Percentiles rank a stretch among this genome's conserved stretches.
phyloP scores from a whole-genome alignment of 2,113 vertebrate species.

The Isichthys henryi region DNA sequence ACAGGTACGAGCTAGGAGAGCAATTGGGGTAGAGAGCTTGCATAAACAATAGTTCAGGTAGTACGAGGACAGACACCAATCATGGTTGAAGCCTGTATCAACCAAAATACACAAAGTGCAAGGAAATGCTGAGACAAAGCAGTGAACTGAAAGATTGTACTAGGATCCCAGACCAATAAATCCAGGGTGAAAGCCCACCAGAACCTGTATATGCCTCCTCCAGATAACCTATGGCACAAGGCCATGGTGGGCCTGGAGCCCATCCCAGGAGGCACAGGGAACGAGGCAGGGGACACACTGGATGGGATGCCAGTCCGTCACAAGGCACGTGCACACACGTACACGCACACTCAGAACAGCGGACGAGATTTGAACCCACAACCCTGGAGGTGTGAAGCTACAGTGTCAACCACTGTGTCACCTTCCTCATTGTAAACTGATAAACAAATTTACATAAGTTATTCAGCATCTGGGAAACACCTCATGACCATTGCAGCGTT shows the following conservation, averaged over 20 bases:
- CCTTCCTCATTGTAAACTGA: background rate
- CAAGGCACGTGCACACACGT: background rate
- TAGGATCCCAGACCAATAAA: background rate
- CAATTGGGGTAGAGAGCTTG: background rate
- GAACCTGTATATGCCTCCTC: background rate
- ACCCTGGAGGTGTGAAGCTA: background rate
- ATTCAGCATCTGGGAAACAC: background rate
- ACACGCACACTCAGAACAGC: background rate
- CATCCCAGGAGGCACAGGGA: background rate
- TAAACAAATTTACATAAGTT: background rate
- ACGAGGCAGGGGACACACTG: background rate
- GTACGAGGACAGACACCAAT: background rate
- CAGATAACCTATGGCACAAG: background rate
- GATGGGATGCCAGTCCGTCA: constrained; percentile 4
- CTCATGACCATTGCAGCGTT: background rate
- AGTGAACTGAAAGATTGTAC: background rate
- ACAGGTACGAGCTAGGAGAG: background rate
- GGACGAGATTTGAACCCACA: background rate
- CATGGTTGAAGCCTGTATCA: background rate
- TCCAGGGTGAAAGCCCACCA: constrained; percentile 7
- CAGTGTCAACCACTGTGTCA: background rate
- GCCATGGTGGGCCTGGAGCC: background rate
- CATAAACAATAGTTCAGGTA: background rate
- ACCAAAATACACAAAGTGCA: background rate
- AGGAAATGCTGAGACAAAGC: background rate